phyloP scores from a whole-genome alignment of 2,113 vertebrate species.

The Tursiops truncatus region DNA sequence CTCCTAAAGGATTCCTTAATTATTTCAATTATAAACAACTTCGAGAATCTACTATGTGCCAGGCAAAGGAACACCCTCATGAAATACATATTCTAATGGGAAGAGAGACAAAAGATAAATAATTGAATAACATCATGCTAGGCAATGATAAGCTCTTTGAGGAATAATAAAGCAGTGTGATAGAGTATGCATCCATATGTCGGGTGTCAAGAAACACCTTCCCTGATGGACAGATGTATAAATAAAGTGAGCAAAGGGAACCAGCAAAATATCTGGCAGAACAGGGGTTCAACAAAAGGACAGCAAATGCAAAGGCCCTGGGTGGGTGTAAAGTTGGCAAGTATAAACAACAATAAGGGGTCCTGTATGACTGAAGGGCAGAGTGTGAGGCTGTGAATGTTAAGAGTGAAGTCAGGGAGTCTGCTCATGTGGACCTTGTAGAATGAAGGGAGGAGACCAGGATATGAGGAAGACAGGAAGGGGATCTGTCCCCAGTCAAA shows the following conservation, averaged over 20 bases:
- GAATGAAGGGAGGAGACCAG: not conserved
- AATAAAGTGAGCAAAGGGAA: not conserved
- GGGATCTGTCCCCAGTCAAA: not conserved
- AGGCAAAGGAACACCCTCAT: not conserved
- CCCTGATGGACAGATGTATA: not conserved
- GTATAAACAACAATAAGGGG: not conserved
- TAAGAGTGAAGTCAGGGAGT: not conserved
- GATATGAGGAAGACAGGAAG: not conserved
- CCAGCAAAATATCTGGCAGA: not conserved
- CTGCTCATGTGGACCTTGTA: accelerated
- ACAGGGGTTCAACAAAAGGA: not conserved
- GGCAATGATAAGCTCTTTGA: not conserved
- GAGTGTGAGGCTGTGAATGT: not conserved
- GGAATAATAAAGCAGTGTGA: not conserved
- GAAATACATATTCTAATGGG: not conserved
- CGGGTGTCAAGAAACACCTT: not conserved
- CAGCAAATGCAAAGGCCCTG: not conserved
- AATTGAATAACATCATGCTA: not conserved
- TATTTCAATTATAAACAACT: conserved; percentile 1
- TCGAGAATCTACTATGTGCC: not conserved
- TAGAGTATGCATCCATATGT: not conserved
- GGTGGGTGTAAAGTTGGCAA: not conserved
- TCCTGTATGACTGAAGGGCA: not conserved
- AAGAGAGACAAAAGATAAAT: not conserved
- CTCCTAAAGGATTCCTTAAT: not conserved